Base-by-base conservation (phyloP, 2,113 vertebrate species). In the Eleginops maclovinus region DNA sequence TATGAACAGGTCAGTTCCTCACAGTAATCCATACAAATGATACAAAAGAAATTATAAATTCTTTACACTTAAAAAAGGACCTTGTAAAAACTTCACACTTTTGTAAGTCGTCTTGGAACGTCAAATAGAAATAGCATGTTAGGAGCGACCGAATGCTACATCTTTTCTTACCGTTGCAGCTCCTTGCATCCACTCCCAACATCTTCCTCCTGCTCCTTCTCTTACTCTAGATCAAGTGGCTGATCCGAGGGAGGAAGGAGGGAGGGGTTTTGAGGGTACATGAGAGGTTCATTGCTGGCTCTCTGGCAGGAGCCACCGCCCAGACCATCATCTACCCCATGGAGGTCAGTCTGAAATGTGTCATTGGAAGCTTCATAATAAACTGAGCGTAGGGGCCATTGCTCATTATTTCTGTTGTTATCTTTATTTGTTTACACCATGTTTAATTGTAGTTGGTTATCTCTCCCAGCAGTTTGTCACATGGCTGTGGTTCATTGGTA, bases 251-350 rank as follows among this genome's bases (percentile, higher is more conserved):
- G 85, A 56, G 90, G 83, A 58, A 75, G 61, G 95, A 97, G 24
- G 95, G 96, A n/a, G 95, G 95, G 3, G 94, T 93, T n/a, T 26
- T 98, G 56, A 95, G 95, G 60, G 95, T 96, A 0, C 72, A 95
- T 49, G 96, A 99, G 85, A 95, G 97, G 87, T 99, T 99, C 89
- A 49, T 98, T 8, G 97, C 97, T 80, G 97, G 97, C 24, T 99
- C 97, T 28, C 86, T 98, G 87, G 97, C 97, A 67, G 97, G 97
- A 87, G 96, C 95, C 31, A 97, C 95, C 1, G 96, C 97, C 69
- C 97, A 99, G 85, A 98, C 97, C 21, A 96, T 96, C 75, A 99
- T 99, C 87, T 99, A 99, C 87, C 97, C 97, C 19, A 97, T 97
- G 97, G 97, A 98, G 96, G 97, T 79, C 47, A 79, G 73, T 72